Evolutionary conservation across 2,113 vertebrate genomes (phyloP).

Genomic region (Cochlearius cochlearius): DNA sequence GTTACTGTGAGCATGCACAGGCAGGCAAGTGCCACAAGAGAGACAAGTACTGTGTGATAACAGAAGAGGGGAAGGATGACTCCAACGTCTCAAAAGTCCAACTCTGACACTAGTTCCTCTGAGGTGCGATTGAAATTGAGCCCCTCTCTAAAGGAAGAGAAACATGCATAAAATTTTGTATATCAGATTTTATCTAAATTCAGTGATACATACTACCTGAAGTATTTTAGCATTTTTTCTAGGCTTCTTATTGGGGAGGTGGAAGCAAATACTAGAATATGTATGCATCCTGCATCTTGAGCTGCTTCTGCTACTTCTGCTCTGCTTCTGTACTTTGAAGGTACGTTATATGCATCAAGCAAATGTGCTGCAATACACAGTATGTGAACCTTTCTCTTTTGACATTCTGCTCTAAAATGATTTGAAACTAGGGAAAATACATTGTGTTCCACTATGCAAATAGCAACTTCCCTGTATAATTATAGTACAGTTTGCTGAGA

Average conservation of each 20-base stretch:
- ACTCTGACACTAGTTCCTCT: not conserved
- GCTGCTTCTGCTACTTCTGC: not conserved
- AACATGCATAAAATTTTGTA: not conserved
- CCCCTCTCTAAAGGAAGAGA: not conserved
- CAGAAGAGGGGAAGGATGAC: not conserved
- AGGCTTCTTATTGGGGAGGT: not conserved
- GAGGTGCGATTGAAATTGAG: not conserved
- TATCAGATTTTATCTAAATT: not conserved
- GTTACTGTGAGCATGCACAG: not conserved
- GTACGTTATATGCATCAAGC: not conserved
- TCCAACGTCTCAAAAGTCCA: not conserved
- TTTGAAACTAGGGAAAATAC: constrained; percentile 31
- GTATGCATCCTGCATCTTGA: not conserved
- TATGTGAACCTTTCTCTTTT: not conserved
- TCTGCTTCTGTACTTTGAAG: not conserved
- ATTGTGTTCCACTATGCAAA: constrained; percentile 33
- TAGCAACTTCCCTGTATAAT: constrained; percentile 18
- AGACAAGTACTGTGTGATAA: not conserved
- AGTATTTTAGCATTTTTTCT: not conserved
- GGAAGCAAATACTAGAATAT: not conserved
- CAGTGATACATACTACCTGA: not conserved
- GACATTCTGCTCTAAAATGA: not conserved
- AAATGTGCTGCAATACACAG: not conserved
- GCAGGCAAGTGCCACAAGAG: not conserved
- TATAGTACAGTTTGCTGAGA: constrained; percentile 26